Evolutionary conservation across 1,140 invertebrate genomes (phyloP).

Genomic region (Sycophila sp.): DNA sequence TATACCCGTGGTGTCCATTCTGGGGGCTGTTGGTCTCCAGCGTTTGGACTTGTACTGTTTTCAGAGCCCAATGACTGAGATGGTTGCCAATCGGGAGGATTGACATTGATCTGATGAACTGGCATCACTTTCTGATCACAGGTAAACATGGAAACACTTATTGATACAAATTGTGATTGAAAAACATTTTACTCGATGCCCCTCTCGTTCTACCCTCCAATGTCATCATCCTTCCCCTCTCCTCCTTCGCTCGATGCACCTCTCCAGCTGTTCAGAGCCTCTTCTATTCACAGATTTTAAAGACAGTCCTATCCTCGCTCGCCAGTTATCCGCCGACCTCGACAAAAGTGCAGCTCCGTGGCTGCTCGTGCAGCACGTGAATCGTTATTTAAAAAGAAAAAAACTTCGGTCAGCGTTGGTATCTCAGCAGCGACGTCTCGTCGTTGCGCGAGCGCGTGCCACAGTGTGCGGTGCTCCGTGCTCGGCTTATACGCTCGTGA

Average conservation of each 20-base stretch:
- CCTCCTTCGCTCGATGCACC: too few species aligned
- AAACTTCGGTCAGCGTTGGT: too few species aligned
- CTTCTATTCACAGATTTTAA: too few species aligned
- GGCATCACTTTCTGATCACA: constrained; percentile 56
- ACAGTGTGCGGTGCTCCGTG: too few species aligned
- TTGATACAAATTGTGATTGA: background rate
- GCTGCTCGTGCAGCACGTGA: too few species aligned
- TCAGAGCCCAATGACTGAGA: constrained; percentile 51
- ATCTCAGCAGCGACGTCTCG: too few species aligned
- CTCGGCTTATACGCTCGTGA: background rate
- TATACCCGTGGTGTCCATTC: constrained; percentile 58
- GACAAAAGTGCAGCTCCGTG: too few species aligned
- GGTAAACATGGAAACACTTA: constrained; percentile 35
- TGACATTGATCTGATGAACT: constrained; percentile 61
- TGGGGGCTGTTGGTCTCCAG: constrained; percentile 47
- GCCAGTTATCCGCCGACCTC: too few species aligned
- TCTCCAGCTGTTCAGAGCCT: too few species aligned
- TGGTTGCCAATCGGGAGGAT: constrained; percentile 59
- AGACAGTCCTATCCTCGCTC: too few species aligned
- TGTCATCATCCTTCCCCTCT: constrained; percentile 8
- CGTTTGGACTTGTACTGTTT: constrained; percentile 51
- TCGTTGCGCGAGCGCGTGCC: too few species aligned
- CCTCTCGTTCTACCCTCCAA: background rate
- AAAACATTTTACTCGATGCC: constrained; percentile 1
- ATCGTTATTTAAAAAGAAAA: too few species aligned